A percentile compares a stretch with the other conserved stretches of the same genome.
Conservation (phyloP, 64 coral and sea anemone genomes). For the Pocillopora damicornis region DNA sequence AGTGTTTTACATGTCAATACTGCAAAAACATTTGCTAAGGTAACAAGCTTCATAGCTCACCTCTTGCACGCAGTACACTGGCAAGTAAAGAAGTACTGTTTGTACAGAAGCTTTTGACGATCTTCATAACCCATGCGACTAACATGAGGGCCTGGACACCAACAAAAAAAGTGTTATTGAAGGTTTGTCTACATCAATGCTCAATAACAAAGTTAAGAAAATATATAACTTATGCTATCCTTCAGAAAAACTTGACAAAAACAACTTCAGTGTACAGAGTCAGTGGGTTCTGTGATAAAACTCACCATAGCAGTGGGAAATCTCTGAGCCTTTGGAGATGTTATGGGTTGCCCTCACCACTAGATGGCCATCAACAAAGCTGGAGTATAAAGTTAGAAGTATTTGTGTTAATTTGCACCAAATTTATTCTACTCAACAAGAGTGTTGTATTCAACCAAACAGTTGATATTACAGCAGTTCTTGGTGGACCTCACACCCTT, state of each 20-base stretch:
- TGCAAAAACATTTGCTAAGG: too few species aligned
- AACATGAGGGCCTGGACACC: slow-evolving; percentile 61
- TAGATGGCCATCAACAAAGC: slow-evolving; percentile 80
- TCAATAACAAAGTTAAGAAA: too few species aligned
- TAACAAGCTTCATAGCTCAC: slow-evolving; percentile 18
- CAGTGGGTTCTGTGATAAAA: background rate
- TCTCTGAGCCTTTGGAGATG: slow-evolving; percentile 73
- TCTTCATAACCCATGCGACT: slow-evolving; percentile 88
- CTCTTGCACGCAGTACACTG: slow-evolving; percentile 87
- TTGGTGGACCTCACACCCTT: too few species aligned
- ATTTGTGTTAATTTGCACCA: background rate
- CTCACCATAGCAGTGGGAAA: slow-evolving; percentile 96
- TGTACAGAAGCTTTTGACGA: slow-evolving; percentile 74
- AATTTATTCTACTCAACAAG: too few species aligned
- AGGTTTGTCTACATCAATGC: too few species aligned
- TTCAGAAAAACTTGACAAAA: too few species aligned
- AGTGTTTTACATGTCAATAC: too few species aligned
- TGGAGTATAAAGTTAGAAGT: slow-evolving; percentile 13
- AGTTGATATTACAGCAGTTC: too few species aligned
- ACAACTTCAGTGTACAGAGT: too few species aligned
- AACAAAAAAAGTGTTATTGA: background rate
- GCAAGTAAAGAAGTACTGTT: slow-evolving; percentile 95
- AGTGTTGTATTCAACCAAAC: too few species aligned
- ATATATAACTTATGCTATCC: too few species aligned
- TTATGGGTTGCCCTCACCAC: slow-evolving; percentile 97